phyloP scores from a whole-genome alignment of 53 echinoderm and acorn worm species.

The Zoroaster sp. region DNA sequence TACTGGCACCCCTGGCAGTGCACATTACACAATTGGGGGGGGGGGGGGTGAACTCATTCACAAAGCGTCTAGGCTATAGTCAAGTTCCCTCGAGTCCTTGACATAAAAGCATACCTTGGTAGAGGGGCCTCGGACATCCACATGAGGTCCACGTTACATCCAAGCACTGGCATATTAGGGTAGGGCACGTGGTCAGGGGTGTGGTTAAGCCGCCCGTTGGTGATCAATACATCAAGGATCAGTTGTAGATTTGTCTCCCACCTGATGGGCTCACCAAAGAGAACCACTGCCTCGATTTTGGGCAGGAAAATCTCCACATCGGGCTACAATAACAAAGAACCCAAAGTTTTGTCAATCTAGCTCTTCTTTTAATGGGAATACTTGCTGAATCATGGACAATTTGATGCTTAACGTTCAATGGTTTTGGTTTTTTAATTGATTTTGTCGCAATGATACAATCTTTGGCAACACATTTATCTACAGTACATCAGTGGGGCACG shows the following conservation, averaged over 20 bases:
- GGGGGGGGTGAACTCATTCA: not conserved
- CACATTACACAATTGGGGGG: too few relatives aligned
- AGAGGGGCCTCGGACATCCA: constrained; percentile 96
- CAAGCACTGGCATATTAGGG: constrained; percentile 85
- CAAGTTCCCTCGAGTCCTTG: too few relatives aligned
- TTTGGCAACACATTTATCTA: too few relatives aligned
- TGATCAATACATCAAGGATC: constrained; percentile 84
- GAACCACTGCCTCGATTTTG: constrained; percentile 83
- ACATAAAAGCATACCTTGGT: constrained; percentile 93
- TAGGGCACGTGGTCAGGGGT: constrained; percentile 71
- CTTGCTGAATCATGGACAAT: too few relatives aligned
- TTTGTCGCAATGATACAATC: too few relatives aligned
- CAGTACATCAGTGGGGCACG: too few relatives aligned
- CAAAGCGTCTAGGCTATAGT: not conserved
- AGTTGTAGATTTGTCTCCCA: constrained; percentile 97
- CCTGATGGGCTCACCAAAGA: constrained; percentile 93
- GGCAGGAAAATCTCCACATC: constrained; percentile 50
- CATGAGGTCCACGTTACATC: constrained; percentile 93
- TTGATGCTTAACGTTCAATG: too few relatives aligned
- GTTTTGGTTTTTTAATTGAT: too few relatives aligned
- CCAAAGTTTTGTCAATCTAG: too few relatives aligned
- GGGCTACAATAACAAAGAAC: constrained; percentile 34
- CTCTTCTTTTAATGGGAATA: too few relatives aligned
- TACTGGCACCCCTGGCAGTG: too few relatives aligned
- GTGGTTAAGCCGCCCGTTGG: constrained; percentile 72